phyloP scores from a whole-genome alignment of 2,888 invertebrate species.

The Lasius fuliginosus region DNA sequence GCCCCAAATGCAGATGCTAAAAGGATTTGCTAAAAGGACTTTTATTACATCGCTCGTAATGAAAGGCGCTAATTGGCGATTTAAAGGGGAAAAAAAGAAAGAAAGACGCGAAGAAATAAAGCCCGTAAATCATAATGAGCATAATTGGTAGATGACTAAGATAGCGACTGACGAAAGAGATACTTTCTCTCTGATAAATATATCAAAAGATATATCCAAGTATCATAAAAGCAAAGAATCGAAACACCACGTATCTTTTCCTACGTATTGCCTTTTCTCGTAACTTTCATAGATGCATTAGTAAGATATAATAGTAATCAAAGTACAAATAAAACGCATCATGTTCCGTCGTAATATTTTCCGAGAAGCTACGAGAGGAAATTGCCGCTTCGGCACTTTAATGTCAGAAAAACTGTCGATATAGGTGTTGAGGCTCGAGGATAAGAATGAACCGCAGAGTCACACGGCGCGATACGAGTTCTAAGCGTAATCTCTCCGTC shows the following conservation, averaged over 20 bases:
- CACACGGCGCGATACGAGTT: background rate
- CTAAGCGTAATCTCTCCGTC: slow-evolving; percentile 25
- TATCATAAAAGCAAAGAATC: background rate
- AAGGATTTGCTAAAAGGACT: background rate
- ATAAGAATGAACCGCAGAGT: background rate
- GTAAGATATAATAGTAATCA: background rate
- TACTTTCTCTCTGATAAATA: slow-evolving; percentile 23
- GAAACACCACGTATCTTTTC: background rate
- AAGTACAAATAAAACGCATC: background rate
- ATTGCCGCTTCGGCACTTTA: background rate
- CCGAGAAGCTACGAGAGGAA: background rate
- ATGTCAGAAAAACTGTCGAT: slow-evolving; percentile 1
- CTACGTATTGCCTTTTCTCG: background rate
- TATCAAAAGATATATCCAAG: slow-evolving; percentile 21
- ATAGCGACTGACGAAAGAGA: background rate
- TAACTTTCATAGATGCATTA: background rate
- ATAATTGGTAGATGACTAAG: too few species aligned
- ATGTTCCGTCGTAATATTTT: background rate
- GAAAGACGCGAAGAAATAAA: background rate
- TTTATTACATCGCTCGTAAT: background rate
- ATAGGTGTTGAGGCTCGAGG: background rate
- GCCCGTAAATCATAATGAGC: background rate
- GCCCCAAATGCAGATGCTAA: background rate
- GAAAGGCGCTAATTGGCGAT: background rate
- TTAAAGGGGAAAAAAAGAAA: background rate